Percentiles rank a stretch among this genome's conserved stretches.
These are phyloP conservation scores for Hirtodrosophila alboralis DNA, from an alignment of 2,888 invertebrate species.

Conservation along the genomic window DNA sequence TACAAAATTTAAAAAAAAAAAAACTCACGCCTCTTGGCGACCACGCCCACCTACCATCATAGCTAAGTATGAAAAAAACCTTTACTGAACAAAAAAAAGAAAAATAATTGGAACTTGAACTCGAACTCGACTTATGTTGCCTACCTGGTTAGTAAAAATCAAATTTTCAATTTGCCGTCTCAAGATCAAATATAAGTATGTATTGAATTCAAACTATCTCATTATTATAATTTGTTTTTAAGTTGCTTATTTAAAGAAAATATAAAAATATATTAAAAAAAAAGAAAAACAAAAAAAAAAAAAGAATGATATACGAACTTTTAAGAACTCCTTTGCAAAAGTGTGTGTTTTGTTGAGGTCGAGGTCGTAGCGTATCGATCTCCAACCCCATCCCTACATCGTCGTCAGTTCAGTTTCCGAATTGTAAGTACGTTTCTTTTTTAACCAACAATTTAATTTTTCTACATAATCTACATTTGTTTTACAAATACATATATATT, in stretches of 20 bases:
- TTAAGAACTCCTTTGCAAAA: slow-evolving; percentile 38
- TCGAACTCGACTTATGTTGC: slow-evolving; percentile 59
- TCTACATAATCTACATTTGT: slow-evolving; percentile 44
- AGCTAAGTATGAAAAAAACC: slow-evolving; percentile 54
- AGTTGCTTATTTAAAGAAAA: slow-evolving; percentile 46
- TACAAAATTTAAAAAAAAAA: background rate
- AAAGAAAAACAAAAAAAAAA: too few species aligned
- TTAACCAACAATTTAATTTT: slow-evolving; percentile 61
- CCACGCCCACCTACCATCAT: slow-evolving; percentile 43
- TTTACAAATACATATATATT: slow-evolving; percentile 25
- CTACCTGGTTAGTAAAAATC: slow-evolving; percentile 68
- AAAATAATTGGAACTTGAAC: slow-evolving; percentile 66
- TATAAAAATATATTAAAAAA: too few species aligned
- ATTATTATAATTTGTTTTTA: slow-evolving; percentile 47
- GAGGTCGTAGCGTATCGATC: slow-evolving; percentile 47
- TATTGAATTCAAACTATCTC: slow-evolving; percentile 28
- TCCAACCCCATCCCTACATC: slow-evolving; percentile 51
- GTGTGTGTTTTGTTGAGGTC: slow-evolving; percentile 48
- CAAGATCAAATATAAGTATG: slow-evolving; percentile 32
- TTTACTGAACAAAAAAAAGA: slow-evolving; percentile 25
- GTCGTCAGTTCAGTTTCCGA: slow-evolving; percentile 77
- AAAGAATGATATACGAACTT: slow-evolving; percentile 9
- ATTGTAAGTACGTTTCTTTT: slow-evolving; percentile 82
- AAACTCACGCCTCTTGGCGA: slow-evolving; percentile 33
- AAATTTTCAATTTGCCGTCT: slow-evolving; percentile 24